Evolutionary conservation across 2,888 invertebrate genomes (phyloP).

Genomic region (Morinoia aosen): DNA sequence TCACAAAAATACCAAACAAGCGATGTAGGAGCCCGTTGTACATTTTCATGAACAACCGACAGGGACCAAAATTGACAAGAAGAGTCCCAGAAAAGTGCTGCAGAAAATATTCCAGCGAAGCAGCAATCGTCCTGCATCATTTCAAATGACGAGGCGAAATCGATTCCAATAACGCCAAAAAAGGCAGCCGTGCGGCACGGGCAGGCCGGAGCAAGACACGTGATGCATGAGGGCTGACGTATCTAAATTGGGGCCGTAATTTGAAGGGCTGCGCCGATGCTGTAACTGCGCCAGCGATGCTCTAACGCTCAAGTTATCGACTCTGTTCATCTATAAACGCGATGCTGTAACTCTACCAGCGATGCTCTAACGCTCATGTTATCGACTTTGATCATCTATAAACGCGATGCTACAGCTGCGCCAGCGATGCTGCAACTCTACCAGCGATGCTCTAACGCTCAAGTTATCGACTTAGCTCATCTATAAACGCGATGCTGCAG

Average conservation of each 20-base stretch:
- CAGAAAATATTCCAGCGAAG: background rate
- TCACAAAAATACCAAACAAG: background rate
- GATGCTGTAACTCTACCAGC: background rate
- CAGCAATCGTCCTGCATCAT: constrained; percentile 12
- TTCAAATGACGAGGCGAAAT: background rate
- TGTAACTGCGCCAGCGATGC: background rate
- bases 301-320: background rate
- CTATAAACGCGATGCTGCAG: background rate
- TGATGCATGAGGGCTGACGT: constrained; percentile 21
- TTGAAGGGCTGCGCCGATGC: background rate
- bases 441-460: no score
- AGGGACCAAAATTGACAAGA: background rate
- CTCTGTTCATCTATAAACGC: background rate
- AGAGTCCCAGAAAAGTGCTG: background rate
- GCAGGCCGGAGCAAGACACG: background rate
- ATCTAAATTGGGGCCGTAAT: constrained; percentile 30
- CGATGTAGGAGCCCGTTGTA: background rate
- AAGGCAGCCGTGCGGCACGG: background rate
- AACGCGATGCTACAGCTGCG: background rate
- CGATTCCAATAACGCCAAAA: constrained; percentile 10
- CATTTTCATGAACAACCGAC: background rate
- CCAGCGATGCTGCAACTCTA: no score
- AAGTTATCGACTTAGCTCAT: background rate
- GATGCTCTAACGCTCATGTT: background rate
- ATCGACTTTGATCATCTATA: background rate